These are phyloP conservation scores for Buathra laborator DNA, from an alignment of 2,888 invertebrate species.

Conservation along the genomic window DNA sequence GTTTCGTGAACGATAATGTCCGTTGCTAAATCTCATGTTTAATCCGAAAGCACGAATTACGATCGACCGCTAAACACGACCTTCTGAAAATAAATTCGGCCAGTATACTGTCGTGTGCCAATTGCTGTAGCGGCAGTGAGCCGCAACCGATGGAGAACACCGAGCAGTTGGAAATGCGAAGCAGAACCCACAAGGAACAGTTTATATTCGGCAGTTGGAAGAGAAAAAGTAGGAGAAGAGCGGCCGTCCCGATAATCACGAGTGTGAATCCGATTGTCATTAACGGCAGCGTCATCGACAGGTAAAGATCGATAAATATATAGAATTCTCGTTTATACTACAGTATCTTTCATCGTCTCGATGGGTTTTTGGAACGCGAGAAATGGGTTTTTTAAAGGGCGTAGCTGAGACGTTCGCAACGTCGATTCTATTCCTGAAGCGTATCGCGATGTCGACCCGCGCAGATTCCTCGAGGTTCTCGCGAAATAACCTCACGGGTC, in stretches of 20 bases:
- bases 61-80: constrained; percentile 57
- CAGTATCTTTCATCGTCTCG: not conserved
- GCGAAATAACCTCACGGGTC: constrained; percentile 57
- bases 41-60: constrained; percentile 9
- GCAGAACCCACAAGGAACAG: constrained; percentile 44
- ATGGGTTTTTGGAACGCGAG: not conserved
- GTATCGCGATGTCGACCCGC: constrained; percentile 44
- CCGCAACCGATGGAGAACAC: constrained; percentile 58
- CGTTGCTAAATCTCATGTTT: not conserved
- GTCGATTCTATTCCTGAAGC: constrained; percentile 66
- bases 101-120: constrained; percentile 63
- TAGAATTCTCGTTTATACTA: too few species aligned
- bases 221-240: constrained; percentile 56
- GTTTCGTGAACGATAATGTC: not conserved
- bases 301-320: constrained; percentile 32
- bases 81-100: constrained; percentile 66
- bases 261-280: constrained; percentile 28
- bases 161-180: constrained; percentile 56
- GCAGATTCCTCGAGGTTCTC: constrained; percentile 55
- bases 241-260: not conserved
- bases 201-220: constrained; percentile 68
- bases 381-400: constrained; percentile 55
- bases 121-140: constrained; percentile 61
- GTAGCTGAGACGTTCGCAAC: constrained; percentile 30
- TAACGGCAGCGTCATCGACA: constrained; percentile 40